Evolutionary conservation across 2,888 invertebrate species (phyloP).

Genomic region (Leptinotarsa rubiginosa): DNA sequence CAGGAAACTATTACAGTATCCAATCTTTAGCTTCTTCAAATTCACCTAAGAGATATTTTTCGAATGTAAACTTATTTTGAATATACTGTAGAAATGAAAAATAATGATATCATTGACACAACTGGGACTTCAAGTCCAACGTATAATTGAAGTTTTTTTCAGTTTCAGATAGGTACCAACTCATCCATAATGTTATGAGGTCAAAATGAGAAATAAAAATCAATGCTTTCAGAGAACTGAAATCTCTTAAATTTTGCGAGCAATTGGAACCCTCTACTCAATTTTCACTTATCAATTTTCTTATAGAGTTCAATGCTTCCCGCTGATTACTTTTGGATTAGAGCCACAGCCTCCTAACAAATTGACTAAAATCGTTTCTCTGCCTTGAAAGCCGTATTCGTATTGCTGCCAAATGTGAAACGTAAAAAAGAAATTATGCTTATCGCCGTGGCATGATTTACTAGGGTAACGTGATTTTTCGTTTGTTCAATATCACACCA

Average conservation of each 20-base stretch:
- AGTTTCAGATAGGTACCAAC: no score
- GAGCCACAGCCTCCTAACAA: constrained; percentile 12
- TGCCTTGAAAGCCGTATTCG: constrained; percentile 1
- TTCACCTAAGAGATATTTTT: no score
- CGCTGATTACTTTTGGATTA: constrained; percentile 19
- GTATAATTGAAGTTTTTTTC: no score
- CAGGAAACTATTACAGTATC: no score
- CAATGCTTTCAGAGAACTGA: not conserved
- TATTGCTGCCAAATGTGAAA: constrained; percentile 12
- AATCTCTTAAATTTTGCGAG: not conserved
- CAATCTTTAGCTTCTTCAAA: no score
- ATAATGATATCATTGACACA: no score
- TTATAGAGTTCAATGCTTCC: constrained; percentile 21
- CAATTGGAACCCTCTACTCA: not conserved
- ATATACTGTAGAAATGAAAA: no score
- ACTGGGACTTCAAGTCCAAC: no score
- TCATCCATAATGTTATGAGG: no score
- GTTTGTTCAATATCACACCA: constrained; percentile 1
- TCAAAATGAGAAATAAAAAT: no score
- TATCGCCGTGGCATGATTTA: constrained; percentile 8
- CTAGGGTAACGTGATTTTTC: constrained; percentile 5
- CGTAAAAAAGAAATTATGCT: constrained; percentile 17
- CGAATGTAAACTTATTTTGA: no score
- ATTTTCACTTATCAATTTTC: constrained; percentile 4
- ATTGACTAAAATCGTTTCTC: constrained; percentile 7